Evolutionary conservation across 1,140 invertebrate genomes (phyloP).

Genomic region (Rhyacophila brunnea): DNA sequence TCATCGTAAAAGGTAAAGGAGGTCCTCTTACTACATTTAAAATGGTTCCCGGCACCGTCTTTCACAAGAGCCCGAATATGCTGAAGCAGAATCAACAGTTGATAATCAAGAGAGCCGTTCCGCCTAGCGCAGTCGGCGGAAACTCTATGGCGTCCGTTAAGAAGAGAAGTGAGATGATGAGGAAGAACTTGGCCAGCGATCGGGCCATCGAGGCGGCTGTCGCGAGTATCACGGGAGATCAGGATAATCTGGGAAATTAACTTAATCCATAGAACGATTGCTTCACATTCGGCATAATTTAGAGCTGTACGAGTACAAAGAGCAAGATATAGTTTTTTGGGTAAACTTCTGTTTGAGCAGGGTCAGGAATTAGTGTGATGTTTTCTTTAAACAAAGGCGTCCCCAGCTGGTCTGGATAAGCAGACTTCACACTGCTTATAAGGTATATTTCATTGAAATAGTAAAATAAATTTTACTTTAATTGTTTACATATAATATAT

Average conservation of each 20-base stretch:
- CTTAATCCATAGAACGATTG: too few species aligned
- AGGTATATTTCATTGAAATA: too few species aligned
- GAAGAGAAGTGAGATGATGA: constrained; percentile 22
- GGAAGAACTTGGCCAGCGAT: constrained; percentile 23
- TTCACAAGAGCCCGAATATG: constrained; percentile 24
- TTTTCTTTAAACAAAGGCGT: too few species aligned
- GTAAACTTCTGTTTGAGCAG: too few species aligned
- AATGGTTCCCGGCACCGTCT: constrained; percentile 25
- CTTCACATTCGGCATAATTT: too few species aligned
- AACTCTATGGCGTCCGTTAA: constrained; percentile 7
- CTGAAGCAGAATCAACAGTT: constrained; percentile 11
- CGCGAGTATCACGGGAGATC: constrained; percentile 28
- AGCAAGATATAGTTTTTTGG: too few species aligned
- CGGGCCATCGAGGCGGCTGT: constrained; percentile 32
- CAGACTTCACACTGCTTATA: too few species aligned
- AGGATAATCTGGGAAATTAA: constrained; percentile 18
- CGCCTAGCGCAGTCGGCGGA: not conserved
- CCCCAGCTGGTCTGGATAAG: too few species aligned
- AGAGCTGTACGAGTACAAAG: too few species aligned
- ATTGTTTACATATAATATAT: too few species aligned
- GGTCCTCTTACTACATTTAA: constrained; percentile 20
- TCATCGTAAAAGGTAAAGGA: constrained; percentile 29
- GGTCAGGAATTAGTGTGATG: too few species aligned
- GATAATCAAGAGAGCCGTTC: constrained; percentile 27
- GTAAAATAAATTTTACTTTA: too few species aligned